Percentiles rank a stretch among this genome's conserved stretches.
These are phyloP conservation scores for Solen grandis DNA, from an alignment of 1,140 invertebrate species.

Conservation along the genomic window DNA sequence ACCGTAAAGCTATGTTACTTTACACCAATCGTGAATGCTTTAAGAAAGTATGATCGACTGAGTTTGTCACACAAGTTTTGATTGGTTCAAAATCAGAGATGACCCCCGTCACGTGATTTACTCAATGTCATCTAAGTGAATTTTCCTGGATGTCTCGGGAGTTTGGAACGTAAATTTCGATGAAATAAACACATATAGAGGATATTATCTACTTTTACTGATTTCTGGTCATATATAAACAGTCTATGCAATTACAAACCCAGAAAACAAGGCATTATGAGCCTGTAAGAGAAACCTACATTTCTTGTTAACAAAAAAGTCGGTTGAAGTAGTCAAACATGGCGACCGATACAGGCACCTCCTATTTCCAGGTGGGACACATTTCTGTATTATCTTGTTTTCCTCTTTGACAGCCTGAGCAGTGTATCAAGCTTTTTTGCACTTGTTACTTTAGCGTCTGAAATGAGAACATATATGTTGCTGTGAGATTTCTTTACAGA, in stretches of 20 bases:
- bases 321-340: constrained; percentile 61
- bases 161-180: constrained; percentile 1
- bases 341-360: constrained; percentile 71
- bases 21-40: too few relatives aligned
- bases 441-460: neutral
- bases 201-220: neutral
- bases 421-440: too few relatives aligned
- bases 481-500: too few relatives aligned
- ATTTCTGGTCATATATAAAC: neutral
- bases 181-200: neutral
- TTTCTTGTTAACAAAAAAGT: constrained; percentile 16
- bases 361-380: constrained; percentile 69
- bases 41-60: too few relatives aligned
- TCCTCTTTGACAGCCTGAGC: too few relatives aligned
- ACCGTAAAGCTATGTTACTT: too few relatives aligned
- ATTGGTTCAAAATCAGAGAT: too few relatives aligned
- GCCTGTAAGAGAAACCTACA: neutral
- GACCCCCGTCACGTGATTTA: constrained; percentile 52
- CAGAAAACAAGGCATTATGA: neutral
- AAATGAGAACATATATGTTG: too few relatives aligned
- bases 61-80: too few relatives aligned
- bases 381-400: too few relatives aligned
- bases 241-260: neutral
- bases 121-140: constrained; percentile 56
- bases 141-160: constrained; percentile 12